A percentile compares a stretch with the other conserved stretches of the same genome.
Conservation (phyloP, 2,113 vertebrate genomes). For the Poeciliopsis retropinna region DNA sequence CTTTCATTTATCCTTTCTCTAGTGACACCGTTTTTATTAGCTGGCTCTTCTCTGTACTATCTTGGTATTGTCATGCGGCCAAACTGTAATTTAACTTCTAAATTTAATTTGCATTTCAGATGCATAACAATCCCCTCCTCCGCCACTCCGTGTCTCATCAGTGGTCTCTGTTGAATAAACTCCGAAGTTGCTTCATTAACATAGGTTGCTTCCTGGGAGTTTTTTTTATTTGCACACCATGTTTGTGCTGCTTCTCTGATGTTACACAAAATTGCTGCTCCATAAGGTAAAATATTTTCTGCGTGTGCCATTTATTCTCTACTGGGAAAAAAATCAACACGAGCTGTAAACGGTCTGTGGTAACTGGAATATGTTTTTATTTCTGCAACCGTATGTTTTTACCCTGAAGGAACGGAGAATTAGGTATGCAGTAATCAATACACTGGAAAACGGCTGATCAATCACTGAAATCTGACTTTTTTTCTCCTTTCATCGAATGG, state of each 20-base stretch:
- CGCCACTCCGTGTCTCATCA: constrained; percentile 74
- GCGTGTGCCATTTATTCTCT: constrained; percentile 22
- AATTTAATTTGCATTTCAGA: constrained; percentile 82
- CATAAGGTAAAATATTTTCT: constrained; percentile 40
- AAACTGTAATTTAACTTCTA: constrained; percentile 67
- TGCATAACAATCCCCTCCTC: constrained; percentile 60
- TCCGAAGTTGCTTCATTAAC: constrained; percentile 72
- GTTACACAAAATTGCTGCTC: constrained; percentile 53
- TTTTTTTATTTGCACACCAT: not conserved
- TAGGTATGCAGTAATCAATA: too few relatives aligned
- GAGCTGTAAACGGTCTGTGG: not conserved
- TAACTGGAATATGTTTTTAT: not conserved
- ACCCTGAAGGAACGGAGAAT: not conserved
- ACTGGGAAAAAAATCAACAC: not conserved
- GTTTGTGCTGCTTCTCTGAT: constrained; percentile 34
- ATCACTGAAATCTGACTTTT: too few relatives aligned
- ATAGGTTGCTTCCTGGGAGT: constrained; percentile 58
- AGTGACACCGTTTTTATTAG: constrained; percentile 27
- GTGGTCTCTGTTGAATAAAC: constrained; percentile 62
- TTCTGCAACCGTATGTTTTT: constrained; percentile 6
- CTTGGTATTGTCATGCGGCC: constrained; percentile 64
- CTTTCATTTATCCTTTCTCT: constrained; percentile 29
- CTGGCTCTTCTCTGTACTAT: constrained; percentile 35
- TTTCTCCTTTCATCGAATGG: too few relatives aligned
- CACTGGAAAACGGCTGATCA: too few relatives aligned